These are phyloP conservation scores for Cromileptes altivelis DNA, from an alignment of 2,113 vertebrate species.

Conservation along the genomic window DNA sequence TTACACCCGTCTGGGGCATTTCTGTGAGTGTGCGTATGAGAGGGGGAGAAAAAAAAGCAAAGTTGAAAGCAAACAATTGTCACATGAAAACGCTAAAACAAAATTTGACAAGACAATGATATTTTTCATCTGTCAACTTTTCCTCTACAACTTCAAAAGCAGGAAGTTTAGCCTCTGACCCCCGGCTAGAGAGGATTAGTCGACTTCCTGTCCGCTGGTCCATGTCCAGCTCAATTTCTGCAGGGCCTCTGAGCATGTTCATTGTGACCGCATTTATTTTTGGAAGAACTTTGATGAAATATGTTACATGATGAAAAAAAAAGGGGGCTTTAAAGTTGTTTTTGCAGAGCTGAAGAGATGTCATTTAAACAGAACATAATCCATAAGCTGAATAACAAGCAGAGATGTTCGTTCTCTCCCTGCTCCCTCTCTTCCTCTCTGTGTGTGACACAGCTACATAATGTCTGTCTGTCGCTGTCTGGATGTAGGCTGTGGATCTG, in stretches of 20 bases:
- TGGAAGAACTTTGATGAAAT: conserved; percentile 70
- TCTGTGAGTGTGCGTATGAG: conserved; percentile 57
- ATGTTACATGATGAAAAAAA: conserved; percentile 62
- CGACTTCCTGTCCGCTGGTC: conserved; percentile 52
- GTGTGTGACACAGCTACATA: conserved; percentile 69
- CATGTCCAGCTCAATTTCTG: conserved; percentile 49
- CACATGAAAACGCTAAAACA: conserved; percentile 35
- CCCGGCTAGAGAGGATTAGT: conserved; percentile 48
- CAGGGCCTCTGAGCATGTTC: conserved; percentile 43
- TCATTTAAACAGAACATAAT: conserved; percentile 82
- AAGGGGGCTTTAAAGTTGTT: conserved; percentile 77
- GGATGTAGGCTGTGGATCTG: conserved; percentile 72
- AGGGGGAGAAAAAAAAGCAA: neutral
- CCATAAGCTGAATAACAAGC: conserved; percentile 80
- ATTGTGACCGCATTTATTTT: conserved; percentile 66
- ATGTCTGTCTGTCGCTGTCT: conserved; percentile 77
- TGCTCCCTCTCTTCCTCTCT: conserved; percentile 44
- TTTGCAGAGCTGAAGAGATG: conserved; percentile 74
- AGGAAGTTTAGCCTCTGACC: conserved; percentile 51
- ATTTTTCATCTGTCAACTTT: conserved; percentile 45
- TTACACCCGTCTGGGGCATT: conserved; percentile 82
- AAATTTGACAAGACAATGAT: conserved; percentile 45
- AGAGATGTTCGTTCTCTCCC: conserved; percentile 65
- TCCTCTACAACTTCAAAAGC: conserved; percentile 30
- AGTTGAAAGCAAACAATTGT: conserved; percentile 62